Conservation (phyloP, 2,797 vertebrate genomes). For the Ateles fusciceps region DNA sequence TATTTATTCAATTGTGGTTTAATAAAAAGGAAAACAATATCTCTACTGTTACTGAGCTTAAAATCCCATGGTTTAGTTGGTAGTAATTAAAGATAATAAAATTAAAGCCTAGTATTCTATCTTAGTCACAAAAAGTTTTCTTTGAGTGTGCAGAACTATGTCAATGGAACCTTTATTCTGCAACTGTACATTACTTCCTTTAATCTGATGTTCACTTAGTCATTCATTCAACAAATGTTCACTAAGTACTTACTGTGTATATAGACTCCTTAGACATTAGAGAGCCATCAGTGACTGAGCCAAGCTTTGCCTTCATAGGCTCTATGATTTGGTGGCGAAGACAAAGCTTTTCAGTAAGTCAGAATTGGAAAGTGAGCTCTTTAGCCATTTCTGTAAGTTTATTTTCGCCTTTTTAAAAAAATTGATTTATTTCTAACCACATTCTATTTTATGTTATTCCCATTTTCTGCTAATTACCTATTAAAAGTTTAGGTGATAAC, state of each 20-base stretch:
- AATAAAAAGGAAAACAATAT: slow-evolving; percentile 34
- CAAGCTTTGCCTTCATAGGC: background rate
- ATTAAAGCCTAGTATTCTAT: background rate
- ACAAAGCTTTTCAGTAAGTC: background rate
- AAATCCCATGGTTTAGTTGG: background rate
- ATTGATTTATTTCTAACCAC: background rate
- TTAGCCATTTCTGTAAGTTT: background rate
- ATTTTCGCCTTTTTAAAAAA: background rate
- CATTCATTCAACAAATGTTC: background rate
- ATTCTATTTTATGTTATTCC: background rate
- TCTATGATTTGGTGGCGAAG: background rate
- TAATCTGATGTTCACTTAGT: background rate
- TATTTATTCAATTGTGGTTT: slow-evolving; percentile 17
- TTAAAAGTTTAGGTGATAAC: background rate
- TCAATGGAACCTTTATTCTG: background rate
- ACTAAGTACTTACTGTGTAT: background rate
- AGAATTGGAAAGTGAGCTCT: background rate
- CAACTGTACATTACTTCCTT: background rate
- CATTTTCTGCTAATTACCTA: slow-evolving; percentile 7
- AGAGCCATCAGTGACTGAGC: background rate
- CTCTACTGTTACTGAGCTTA: background rate
- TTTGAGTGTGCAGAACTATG: background rate
- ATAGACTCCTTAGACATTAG: background rate
- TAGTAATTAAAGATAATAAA: background rate
- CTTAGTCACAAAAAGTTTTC: background rate